A percentile compares a stretch with the other conserved stretches of the same genome.
Evolutionary conservation across 2,888 invertebrate genomes (phyloP).

Genomic region (Didymodactylos carnosus): DNA sequence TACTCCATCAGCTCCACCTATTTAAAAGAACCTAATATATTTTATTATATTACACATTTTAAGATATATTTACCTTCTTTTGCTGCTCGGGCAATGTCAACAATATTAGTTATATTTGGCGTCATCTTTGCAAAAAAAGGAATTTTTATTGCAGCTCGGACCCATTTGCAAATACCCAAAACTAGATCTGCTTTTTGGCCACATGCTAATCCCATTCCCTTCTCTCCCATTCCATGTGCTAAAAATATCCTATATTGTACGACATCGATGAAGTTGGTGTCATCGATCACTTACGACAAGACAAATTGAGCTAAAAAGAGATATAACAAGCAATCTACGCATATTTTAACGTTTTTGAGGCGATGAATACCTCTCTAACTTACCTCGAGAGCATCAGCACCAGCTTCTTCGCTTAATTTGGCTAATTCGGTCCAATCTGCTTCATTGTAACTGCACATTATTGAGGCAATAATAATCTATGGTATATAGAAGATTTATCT

Average conservation of each 20-base stretch:
- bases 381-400: slow-evolving; percentile 71
- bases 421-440: slow-evolving; percentile 71
- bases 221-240: slow-evolving; percentile 96
- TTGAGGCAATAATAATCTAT: slow-evolving; percentile 71
- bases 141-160: slow-evolving; percentile 59
- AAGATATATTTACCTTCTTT: slow-evolving; percentile 43
- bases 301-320: slow-evolving; percentile 50
- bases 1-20: slow-evolving; percentile 61
- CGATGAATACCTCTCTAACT: slow-evolving; percentile 4
- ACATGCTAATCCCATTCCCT: slow-evolving; percentile 93
- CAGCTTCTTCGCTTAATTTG: slow-evolving; percentile 49
- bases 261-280: too few species aligned
- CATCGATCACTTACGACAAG: too few species aligned
- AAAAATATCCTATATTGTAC: too few species aligned
- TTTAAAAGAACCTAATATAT: slow-evolving; percentile 40
- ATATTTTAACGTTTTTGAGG: neutral
- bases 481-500: too few species aligned
- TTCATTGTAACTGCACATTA: slow-evolving; percentile 72
- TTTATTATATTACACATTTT: slow-evolving; percentile 22
- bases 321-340: neutral
- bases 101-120: slow-evolving; percentile 85
- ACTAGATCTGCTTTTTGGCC: slow-evolving; percentile 74
- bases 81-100: slow-evolving; percentile 68
- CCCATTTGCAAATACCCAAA: slow-evolving; percentile 71
- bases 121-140: slow-evolving; percentile 93